Evolutionary conservation across 2,113 vertebrate species (phyloP).

Genomic region (Phyllopteryx taeniolatus): DNA sequence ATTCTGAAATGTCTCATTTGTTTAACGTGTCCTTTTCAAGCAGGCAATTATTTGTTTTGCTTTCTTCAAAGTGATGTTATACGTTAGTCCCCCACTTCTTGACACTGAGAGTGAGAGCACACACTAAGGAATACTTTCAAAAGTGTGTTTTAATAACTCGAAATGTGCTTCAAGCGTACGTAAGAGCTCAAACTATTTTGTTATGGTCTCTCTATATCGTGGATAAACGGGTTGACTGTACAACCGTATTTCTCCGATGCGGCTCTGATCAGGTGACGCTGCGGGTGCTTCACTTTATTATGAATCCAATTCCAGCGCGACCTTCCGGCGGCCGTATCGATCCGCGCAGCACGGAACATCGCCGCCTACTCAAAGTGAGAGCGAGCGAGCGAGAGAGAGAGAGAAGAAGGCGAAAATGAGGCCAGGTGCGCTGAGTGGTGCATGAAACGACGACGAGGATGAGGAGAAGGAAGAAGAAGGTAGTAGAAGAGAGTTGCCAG

Average conservation of each 20-base stretch:
- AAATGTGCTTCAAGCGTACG: no score
- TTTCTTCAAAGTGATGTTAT: no score
- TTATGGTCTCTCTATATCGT: no score
- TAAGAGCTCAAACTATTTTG: no score
- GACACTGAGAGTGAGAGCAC: no score
- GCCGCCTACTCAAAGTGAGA: constrained; percentile 63
- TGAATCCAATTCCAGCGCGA: constrained; percentile 74
- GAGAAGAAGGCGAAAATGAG: constrained; percentile 59
- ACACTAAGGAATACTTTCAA: no score
- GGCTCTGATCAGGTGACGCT: neutral
- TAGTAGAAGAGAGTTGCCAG: neutral
- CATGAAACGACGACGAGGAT: constrained; percentile 41
- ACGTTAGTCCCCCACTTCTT: no score
- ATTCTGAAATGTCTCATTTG: no score
- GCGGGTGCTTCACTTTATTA: constrained; percentile 11
- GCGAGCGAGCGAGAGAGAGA: constrained; percentile 56
- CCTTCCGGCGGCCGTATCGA: constrained; percentile 71
- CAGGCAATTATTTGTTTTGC: no score
- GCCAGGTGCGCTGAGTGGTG: constrained; percentile 63
- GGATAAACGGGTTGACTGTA: neutral
- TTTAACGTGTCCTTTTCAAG: no score
- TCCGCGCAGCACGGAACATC: constrained; percentile 60
- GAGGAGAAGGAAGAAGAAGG: constrained; percentile 8
- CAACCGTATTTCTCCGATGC: neutral
- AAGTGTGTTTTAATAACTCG: no score